Conservation (phyloP, 1,140 invertebrate genomes). For the Drosophila equinoxialis region DNA sequence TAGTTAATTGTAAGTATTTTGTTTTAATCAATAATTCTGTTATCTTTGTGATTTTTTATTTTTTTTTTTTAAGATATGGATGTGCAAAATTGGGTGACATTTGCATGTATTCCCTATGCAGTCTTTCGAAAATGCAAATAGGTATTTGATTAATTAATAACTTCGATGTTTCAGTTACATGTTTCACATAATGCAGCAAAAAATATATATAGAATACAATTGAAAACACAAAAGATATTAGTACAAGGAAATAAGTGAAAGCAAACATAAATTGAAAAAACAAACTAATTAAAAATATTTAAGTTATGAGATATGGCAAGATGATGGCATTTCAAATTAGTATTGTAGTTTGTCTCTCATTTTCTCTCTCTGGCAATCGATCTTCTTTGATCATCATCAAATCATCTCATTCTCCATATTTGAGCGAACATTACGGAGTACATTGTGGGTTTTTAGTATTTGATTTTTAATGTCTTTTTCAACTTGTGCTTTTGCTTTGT, state of each 20-base stretch:
- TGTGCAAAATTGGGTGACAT: slow-evolving; percentile 30
- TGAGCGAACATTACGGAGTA: slow-evolving; percentile 85
- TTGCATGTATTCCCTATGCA: slow-evolving; percentile 46
- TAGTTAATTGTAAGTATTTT: background rate
- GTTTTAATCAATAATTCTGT: slow-evolving; percentile 22
- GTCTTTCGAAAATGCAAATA: slow-evolving; percentile 65
- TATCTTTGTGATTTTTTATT: slow-evolving; percentile 2
- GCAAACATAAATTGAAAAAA: slow-evolving; percentile 3
- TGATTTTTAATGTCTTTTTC: slow-evolving; percentile 86
- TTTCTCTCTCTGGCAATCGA: background rate
- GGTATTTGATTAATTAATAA: slow-evolving; percentile 41
- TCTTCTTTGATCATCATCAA: slow-evolving; percentile 32
- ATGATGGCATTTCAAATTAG: slow-evolving; percentile 37
- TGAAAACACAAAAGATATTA: slow-evolving; percentile 12
- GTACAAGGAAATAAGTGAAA: slow-evolving; percentile 23
- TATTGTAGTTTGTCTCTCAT: slow-evolving; percentile 12
- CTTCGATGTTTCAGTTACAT: slow-evolving; percentile 47
- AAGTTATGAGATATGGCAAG: slow-evolving; percentile 32
- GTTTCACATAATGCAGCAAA: slow-evolving; percentile 3
- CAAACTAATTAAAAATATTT: background rate
- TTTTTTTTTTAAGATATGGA: background rate
- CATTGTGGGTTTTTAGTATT: slow-evolving; percentile 85
- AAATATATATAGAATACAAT: slow-evolving; percentile 26
- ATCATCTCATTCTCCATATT: slow-evolving; percentile 83
- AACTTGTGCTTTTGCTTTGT: slow-evolving; percentile 85